Base-by-base conservation (phyloP, 1,140 invertebrate genomes). In the Aphelinus atriplicis region DNA sequence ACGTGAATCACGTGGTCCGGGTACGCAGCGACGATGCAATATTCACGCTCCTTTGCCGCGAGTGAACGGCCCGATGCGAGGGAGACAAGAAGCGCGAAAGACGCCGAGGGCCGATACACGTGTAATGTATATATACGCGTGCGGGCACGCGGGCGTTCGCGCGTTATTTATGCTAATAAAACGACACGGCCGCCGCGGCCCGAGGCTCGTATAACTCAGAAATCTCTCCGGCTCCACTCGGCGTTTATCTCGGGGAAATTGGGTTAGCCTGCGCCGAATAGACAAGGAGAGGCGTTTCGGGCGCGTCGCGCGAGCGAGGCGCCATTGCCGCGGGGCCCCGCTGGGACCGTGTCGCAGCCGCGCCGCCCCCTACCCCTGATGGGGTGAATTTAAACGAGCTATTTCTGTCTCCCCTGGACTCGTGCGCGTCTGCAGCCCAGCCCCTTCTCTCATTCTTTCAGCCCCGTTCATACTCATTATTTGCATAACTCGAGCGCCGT, bases 211-310 rank as follows among this genome's bases (percentile, higher is more conserved):
- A 82, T 82, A 76, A 71, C 80, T 80, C 78, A 79, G 80, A 85
- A 86, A 85, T 85, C 81, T 26, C 26, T 84, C 83, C 79, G 80
- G 79, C 80, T 80, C 80, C 80, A 83, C 82, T 68, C 53, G 66
- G 79, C 82, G 85, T 85, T 86, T 85, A 86, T 86, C 83, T 83
- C 78, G 42, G 5, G 66, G 62, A 82, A 86, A 86, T 85, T 85
- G 81, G 83, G 84, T 86, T 86, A 84, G 80, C 79, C 78, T 77
- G 64, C 75, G 79, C 76, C 79, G 66, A 45, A 63, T 62, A 48
- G 69, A 60, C 56, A 46, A 63, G 65, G 67, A 71, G 57, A 47
- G 58, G 48, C 7, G 65, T 10, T 3, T 4, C 1, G 9, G 51
- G 3, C 10, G 53, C 5, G 5, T 5, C 10, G 53, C 53, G 53